These are phyloP conservation scores for Drosophila subsilvestris DNA, from an alignment of 2,888 invertebrate genomes.

Conservation along the genomic window DNA sequence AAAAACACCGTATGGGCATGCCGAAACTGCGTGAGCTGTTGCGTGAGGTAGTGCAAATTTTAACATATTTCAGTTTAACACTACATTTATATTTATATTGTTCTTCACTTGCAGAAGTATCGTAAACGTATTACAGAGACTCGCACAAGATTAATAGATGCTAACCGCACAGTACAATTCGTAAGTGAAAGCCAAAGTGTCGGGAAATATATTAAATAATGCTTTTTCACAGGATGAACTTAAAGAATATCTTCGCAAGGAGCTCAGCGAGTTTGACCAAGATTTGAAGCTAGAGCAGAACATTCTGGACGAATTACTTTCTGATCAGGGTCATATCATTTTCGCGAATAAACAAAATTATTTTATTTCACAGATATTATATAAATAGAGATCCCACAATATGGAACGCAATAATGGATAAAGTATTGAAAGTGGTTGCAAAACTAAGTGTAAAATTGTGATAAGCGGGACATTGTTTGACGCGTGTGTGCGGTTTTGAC, in stretches of 20 bases:
- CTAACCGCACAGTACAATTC: constrained; percentile 53
- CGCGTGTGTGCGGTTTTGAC: constrained; percentile 7
- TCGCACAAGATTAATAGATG: too few species aligned
- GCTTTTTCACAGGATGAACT: constrained; percentile 51
- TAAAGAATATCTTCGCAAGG: constrained; percentile 73
- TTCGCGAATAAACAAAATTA: constrained; percentile 66
- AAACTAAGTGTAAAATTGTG: constrained; percentile 38
- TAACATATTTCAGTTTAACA: background rate
- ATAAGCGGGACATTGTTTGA: background rate
- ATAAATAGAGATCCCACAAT: constrained; percentile 43
- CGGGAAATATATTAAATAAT: background rate
- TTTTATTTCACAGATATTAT: constrained; percentile 32
- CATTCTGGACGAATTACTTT: constrained; percentile 79
- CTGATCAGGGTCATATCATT: too few species aligned
- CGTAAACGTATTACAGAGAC: too few species aligned
- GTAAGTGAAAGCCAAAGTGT: constrained; percentile 26
- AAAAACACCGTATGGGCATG: constrained; percentile 72
- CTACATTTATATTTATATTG: background rate
- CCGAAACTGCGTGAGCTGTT: constrained; percentile 80
- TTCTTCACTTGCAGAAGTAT: constrained; percentile 73
- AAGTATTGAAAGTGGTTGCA: background rate
- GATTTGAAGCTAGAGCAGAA: constrained; percentile 78
- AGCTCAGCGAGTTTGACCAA: constrained; percentile 78
- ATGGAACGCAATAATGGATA: constrained; percentile 83
- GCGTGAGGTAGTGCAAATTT: constrained; percentile 68